Evolutionary conservation across 2,888 invertebrate genomes (phyloP), one percentile per base, ranked within the genome.

Genomic region (Himalopsyche tibetana): DNA sequence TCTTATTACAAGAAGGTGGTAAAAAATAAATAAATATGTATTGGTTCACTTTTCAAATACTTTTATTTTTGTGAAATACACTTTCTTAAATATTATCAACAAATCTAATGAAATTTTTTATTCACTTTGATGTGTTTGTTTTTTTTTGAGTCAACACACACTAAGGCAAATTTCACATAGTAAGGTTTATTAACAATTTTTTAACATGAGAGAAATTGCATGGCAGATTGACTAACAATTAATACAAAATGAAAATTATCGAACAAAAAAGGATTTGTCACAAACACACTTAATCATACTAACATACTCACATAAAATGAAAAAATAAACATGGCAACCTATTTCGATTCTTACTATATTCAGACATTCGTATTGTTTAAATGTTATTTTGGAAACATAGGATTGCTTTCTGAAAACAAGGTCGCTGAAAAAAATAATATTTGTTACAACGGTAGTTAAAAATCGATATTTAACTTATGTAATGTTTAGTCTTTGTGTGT

Each of bases 51-150:
- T 81, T 82, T 82, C 55, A 82, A 55, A 74, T 74, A 36, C 74
- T 63, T 84, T 82, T 87, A 82, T 83, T 86, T 86, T 79, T 82
- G 82, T 86, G 87, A 87, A 86, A 87, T 87, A 86, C 84, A 83
- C 51, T 63, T 19, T 86, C 85, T 86, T 86, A 87, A 86, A 87
- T 74, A 82, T 85, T 86, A 84, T 80, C 69, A 87, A 87, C 87
- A 87, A 86, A 84, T 82, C 45, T 82, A 74, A 84, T 85, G 83
- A 86, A 82, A 87, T 84, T 28, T 12, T 55, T 81, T 42, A 83
- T 80, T 82, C 82, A 84, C 82, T 82, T 51, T 82, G 82, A 82
- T 55, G 84, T 42, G 74, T 84, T 51, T 51, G 51, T 83, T 74
- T 85, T 74, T 85, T 56, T 40, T 45, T 19, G 38, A 79, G 83